These are phyloP conservation scores for Tryphoninae sp. DNA, from an alignment of 2,888 invertebrate genomes.

Conservation along the genomic window DNA sequence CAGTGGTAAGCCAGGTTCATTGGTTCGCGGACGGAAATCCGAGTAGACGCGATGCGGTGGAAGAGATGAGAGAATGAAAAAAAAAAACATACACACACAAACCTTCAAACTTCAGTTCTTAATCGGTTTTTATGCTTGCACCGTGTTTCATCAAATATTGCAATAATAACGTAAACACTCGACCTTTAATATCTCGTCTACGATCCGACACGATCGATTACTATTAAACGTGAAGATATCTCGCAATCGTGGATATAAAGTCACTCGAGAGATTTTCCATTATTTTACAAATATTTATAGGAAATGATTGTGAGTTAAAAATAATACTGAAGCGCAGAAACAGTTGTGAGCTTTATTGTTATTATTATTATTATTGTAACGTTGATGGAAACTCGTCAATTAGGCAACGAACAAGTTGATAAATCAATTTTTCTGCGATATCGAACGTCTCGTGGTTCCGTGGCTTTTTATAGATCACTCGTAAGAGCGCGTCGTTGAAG, in stretches of 20 bases:
- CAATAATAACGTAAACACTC: neutral
- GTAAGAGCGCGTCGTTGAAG: constrained; percentile 10
- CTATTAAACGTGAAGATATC: neutral
- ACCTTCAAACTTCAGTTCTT: constrained; percentile 32
- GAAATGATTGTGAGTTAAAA: too few species aligned
- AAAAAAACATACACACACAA: neutral
- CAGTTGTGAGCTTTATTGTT: too few species aligned
- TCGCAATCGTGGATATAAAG: neutral
- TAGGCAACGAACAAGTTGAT: too few species aligned
- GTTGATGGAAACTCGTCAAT: too few species aligned
- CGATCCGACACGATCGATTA: neutral
- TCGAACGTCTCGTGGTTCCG: neutral
- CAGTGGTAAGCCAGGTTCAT: constrained; percentile 50
- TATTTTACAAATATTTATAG: too few species aligned
- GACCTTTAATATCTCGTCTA: neutral
- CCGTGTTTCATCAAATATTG: constrained; percentile 1
- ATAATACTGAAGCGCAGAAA: too few species aligned
- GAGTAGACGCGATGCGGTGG: constrained; percentile 23
- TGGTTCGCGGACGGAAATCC: constrained; percentile 42
- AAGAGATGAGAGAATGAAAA: neutral
- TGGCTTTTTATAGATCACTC: neutral
- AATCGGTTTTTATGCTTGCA: constrained; percentile 40
- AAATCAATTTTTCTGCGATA: too few species aligned
- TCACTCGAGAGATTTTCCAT: neutral
- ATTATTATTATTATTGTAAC: too few species aligned